These are phyloP conservation scores for Ictalurus furcatus DNA, from an alignment of 2,113 vertebrate genomes.

Conservation along the genomic window DNA sequence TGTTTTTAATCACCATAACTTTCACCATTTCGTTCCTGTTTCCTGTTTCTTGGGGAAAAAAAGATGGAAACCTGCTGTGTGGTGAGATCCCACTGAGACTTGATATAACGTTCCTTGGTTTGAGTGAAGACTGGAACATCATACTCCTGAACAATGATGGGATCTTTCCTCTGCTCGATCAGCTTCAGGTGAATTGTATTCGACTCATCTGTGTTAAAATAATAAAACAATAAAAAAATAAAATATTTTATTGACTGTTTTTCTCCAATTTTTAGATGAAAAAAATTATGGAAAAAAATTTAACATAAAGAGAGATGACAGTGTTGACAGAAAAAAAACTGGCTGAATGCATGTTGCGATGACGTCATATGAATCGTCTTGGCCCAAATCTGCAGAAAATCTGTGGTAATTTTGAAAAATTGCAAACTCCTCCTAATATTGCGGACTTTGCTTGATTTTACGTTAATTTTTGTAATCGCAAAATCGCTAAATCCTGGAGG, in stretches of 20 bases:
- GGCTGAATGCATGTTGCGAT: no score
- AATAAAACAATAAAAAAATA: neutral
- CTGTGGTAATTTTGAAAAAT: no score
- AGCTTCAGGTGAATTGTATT: slow-evolving; percentile 96
- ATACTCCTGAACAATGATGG: slow-evolving; percentile 90
- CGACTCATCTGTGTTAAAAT: slow-evolving; percentile 81
- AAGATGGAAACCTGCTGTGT: slow-evolving; percentile 85
- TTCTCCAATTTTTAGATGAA: neutral
- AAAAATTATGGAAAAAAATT: neutral
- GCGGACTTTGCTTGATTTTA: no score
- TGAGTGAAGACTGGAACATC: slow-evolving; percentile 94
- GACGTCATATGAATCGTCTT: no score
- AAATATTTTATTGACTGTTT: neutral
- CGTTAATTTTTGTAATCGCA: no score
- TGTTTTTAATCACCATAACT: neutral
- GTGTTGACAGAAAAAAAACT: neutral
- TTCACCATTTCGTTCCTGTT: neutral
- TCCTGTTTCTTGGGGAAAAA: neutral
- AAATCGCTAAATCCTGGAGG: no score
- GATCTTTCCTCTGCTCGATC: slow-evolving; percentile 87
- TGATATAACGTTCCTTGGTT: slow-evolving; percentile 90
- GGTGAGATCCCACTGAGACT: slow-evolving; percentile 96
- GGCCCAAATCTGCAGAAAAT: no score
- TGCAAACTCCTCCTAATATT: no score
- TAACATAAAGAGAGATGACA: neutral